Evolutionary conservation across 2,797 vertebrate genomes (phyloP), one percentile per base, ranked within the genome.

Genomic region (Lemur catta): DNA sequence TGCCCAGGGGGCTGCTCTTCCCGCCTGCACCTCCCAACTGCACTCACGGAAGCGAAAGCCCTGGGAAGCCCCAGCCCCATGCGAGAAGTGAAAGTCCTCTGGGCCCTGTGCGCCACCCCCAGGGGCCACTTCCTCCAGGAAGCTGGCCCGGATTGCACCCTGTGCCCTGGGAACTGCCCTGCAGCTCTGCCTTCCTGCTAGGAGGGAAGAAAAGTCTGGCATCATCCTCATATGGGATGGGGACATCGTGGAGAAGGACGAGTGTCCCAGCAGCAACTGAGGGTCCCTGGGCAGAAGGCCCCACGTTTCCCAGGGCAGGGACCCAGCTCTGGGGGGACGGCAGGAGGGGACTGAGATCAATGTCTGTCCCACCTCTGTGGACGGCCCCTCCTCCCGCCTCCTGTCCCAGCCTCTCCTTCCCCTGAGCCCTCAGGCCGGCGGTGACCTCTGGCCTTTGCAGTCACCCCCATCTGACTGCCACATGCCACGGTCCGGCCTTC

Each of bases 61-160:
- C 17, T 11, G 63, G 84, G 78, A 75, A 80, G 55, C 81, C 88
- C 88, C 80, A 1, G 71, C 80, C 9, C 33, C 6, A 72, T 9
- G 50, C 24, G 82, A 96, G 95, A 97, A 97, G 80, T 90, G 96
- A 95, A 96, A 97, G 95, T 55, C 8, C 0, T 38, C 93, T 46
- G 2, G 61, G 30, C 65, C 80, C 46, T 78, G 17, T 17, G 22
- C 63, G 69, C 72, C 15, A 1, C 52, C 80, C 22, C 72, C 24
- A 4, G 1, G 6, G 82, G 79, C 85, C 35, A 61, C 84, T 94
- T 94, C 92, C 92, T 92, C 88, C 59, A 71, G 71, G 92, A 93
- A 84, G 84, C 52, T 48, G 79, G 46, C 79, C 87, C 6, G 8
- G 90, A 61, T 65, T 82, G 71, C 35, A 48, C 88, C 84, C 87